phyloP scores from a whole-genome alignment of 2,113 vertebrate species.

The Sebastes schlegelii region DNA sequence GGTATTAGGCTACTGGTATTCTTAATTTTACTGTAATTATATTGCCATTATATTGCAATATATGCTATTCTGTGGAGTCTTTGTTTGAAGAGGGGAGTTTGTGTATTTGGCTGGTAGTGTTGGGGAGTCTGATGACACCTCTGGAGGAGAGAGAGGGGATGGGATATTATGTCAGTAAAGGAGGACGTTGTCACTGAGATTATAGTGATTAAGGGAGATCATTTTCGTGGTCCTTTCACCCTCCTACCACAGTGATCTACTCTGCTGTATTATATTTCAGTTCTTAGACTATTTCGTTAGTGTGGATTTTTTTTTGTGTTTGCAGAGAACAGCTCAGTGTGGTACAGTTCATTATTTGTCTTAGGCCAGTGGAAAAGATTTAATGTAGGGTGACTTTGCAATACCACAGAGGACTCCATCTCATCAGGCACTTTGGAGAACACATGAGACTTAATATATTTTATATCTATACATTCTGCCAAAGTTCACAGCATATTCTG shows the following conservation, averaged over 20 bases:
- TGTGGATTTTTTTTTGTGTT: constrained; percentile 50
- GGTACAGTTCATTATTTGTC: constrained; percentile 60
- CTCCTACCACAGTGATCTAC: constrained; percentile 36
- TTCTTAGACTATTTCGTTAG: constrained; percentile 54
- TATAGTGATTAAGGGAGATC: constrained; percentile 19
- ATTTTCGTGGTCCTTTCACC: constrained; percentile 29
- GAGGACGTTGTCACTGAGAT: constrained; percentile 2
- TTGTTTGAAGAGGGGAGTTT: constrained; percentile 59
- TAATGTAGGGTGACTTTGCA: constrained; percentile 44
- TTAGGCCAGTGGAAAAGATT: constrained; percentile 39
- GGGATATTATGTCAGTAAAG: background rate
- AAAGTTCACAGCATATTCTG: constrained; percentile 61
- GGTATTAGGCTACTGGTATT: constrained; percentile 79
- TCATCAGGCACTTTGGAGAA: constrained; percentile 58
- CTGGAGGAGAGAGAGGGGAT: constrained; percentile 2
- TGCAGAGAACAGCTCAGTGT: constrained; percentile 51
- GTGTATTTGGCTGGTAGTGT: constrained; percentile 40
- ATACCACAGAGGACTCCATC: constrained; percentile 38
- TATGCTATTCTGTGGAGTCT: constrained; percentile 77
- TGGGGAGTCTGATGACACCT: constrained; percentile 8
- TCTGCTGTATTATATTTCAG: constrained; percentile 69
- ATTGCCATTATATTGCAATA: constrained; percentile 83
- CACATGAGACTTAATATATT: constrained; percentile 57
- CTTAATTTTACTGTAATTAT: constrained; percentile 82
- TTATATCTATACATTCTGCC: constrained; percentile 61